Evolutionary conservation across 2,888 invertebrate genomes (phyloP), one percentile per base, ranked within the genome.

Genomic region (Halocaridina rubra): DNA sequence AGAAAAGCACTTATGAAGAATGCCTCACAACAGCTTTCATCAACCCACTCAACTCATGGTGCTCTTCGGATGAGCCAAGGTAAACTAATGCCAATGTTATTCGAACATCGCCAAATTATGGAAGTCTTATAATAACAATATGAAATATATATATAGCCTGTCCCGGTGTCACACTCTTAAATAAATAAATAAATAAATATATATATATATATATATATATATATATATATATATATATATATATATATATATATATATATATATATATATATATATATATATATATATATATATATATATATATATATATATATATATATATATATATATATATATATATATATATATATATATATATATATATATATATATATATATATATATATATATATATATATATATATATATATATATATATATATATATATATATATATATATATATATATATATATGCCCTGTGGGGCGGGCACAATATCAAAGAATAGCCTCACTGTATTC

Each of bases 161-260:
- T n/a, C 19, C 13, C 19, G 19, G 13, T n/a, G 3, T n/a, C 19
- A 53, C 19, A 53, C 19, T n/a, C 19, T n/a, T 53, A 53, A n/a
- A 53, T 53, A 53, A n/a, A 53, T 53, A 8, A n/a, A 53, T 53
- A 53, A n/a, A 53, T 53, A 53, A n/a, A 53, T 53, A 53, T 4
- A 8, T 53, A 53, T 53, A 53, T 53, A 53, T 53, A 53, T 53
- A 53, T n/a, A 53, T 53, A 53, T 53, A 53, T 53, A 53, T 53
- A 53, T 53, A 39, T 74, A 46, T 46, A 46, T 53, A 19, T 74
- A 74, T 74, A 74, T 74, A 74, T 74, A 74, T 74, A 74, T 74
- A 74, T 74, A 74, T 74, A 74, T 74, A 74, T 53, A 74, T 74
- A 74, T 74, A 74, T 74, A 74, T 74, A 74, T 74, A 74, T 74